These are phyloP conservation scores for Phrynocephalus versicolor DNA, from an alignment of 2,113 vertebrate genomes.

Conservation along the genomic window DNA sequence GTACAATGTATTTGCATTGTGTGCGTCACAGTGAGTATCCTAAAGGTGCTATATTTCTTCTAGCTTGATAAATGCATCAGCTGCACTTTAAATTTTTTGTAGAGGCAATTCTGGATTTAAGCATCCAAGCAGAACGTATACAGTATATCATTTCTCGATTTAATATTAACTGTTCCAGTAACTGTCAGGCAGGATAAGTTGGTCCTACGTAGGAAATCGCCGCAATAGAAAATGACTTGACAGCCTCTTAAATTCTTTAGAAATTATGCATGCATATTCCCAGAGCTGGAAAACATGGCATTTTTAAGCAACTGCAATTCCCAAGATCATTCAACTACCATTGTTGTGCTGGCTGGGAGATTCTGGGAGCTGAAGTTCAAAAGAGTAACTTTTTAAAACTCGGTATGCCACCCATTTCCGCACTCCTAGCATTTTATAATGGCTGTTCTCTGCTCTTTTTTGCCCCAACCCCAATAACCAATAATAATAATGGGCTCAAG, in stretches of 20 bases:
- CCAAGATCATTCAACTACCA: no score
- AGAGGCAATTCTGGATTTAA: conserved; percentile 65
- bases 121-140: conserved; percentile 60
- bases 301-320: neutral
- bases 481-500: no score
- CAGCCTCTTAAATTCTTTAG: conserved; percentile 60
- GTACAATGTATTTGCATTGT: conserved; percentile 42
- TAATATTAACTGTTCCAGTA: conserved; percentile 64
- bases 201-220: conserved; percentile 52
- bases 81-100: conserved; percentile 58
- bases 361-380: no score
- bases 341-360: no score
- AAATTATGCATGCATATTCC: conserved; percentile 61
- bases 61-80: conserved; percentile 57
- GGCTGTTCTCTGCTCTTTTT: conserved; percentile 32
- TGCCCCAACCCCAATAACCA: neutral
- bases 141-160: conserved; percentile 52
- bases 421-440: conserved; percentile 34
- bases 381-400: no score
- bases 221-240: conserved; percentile 52
- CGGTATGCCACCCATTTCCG: conserved; percentile 8
- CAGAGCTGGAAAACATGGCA: no score
- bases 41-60: conserved; percentile 57
- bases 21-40: conserved; percentile 32
- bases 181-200: conserved; percentile 67